Percentiles rank a stretch among this genome's conserved stretches.
phyloP scores from a whole-genome alignment of 2,797 vertebrate species.

The Gorsachius magnificus region DNA sequence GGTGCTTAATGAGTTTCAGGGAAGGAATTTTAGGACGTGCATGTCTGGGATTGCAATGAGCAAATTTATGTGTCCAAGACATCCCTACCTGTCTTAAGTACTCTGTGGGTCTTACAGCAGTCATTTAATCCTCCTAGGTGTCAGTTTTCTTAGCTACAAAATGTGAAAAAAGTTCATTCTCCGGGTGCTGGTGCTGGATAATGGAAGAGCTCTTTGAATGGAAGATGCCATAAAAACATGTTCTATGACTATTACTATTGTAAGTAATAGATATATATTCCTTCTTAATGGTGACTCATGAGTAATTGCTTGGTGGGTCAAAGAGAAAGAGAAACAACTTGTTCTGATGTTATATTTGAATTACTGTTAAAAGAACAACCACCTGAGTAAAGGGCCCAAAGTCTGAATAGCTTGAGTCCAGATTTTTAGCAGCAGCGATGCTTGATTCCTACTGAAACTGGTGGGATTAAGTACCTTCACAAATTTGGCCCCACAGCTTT shows the following conservation, averaged over 20 bases:
- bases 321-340: not conserved
- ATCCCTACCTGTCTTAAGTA: not conserved
- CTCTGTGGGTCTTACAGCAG: not conserved
- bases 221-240: not conserved
- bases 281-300: not conserved
- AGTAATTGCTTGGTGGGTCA: not conserved
- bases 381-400: not conserved
- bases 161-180: not conserved
- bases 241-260: not conserved
- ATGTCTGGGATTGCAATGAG: not conserved
- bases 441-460: not conserved
- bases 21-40: not conserved
- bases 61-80: not conserved
- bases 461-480: not conserved
- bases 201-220: not conserved
- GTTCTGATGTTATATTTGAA: not conserved
- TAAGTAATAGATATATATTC: not conserved
- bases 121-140: not conserved
- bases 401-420: not conserved
- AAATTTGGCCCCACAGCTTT: not conserved
- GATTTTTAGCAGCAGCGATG: not conserved
- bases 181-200: not conserved
- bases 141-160: not conserved
- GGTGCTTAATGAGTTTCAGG: not conserved
- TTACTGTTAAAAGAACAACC: not conserved